Conservation (phyloP, 2,888 invertebrate species). For the Ophonus ardosiacus region DNA sequence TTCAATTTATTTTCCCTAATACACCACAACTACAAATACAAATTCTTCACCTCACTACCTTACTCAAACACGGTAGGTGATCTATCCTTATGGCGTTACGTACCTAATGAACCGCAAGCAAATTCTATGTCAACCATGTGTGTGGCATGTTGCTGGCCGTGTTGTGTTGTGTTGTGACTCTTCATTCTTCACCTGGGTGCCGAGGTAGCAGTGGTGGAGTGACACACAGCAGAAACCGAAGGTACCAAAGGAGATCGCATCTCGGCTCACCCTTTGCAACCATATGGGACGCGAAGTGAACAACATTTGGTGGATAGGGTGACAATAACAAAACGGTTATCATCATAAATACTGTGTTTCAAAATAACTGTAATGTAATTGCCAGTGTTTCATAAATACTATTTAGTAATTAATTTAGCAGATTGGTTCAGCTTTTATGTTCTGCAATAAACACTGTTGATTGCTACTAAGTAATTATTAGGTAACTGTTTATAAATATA, state of each 20-base stretch:
- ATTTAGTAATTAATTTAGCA: background rate
- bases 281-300: background rate
- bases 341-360: background rate
- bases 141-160: background rate
- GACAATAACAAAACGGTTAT: background rate
- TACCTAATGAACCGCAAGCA: conserved; percentile 2
- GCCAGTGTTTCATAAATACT: background rate
- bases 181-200: background rate
- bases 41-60: background rate
- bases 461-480: no score
- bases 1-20: background rate
- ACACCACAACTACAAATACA: background rate
- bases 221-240: background rate
- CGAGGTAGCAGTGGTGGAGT: background rate
- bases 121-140: background rate
- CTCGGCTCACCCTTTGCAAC: conserved; percentile 2
- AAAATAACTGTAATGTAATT: background rate
- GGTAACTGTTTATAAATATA: no score
- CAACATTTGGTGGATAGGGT: background rate
- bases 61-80: background rate
- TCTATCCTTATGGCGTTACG: background rate
- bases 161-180: background rate
- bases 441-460: no score
- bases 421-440: no score
- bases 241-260: background rate